A percentile compares a stretch with the other conserved stretches of the same genome.
phyloP scores from a whole-genome alignment of 2,888 invertebrate genomes.

The Tuberolachnus salignus region DNA sequence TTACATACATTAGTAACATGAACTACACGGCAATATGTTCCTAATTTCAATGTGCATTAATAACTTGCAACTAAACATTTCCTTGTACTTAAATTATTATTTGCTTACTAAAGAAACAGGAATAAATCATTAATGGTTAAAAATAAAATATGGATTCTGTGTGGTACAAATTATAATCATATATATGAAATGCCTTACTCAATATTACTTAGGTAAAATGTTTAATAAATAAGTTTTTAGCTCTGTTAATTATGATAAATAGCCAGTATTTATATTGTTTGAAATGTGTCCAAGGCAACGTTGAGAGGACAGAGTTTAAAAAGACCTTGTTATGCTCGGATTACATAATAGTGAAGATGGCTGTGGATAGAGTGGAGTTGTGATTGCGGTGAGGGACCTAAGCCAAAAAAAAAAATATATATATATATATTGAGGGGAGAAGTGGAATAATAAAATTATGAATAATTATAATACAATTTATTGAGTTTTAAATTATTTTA shows the following conservation, averaged over 20 bases:
- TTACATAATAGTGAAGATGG: no score
- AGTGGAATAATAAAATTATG: conserved; percentile 2
- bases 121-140: conserved; percentile 18
- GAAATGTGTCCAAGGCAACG: no score
- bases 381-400: no score
- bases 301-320: no score
- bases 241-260: neutral
- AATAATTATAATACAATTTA: neutral
- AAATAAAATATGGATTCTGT: conserved; percentile 9
- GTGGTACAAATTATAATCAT: conserved; percentile 21
- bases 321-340: no score
- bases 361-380: no score
- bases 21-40: neutral
- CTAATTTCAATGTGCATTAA: neutral
- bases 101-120: neutral
- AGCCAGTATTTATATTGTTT: no score
- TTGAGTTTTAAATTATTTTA: neutral
- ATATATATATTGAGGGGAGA: neutral
- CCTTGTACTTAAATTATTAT: neutral
- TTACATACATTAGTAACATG: neutral
- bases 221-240: no score
- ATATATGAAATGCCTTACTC: neutral
- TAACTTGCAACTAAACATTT: neutral
- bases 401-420: no score
- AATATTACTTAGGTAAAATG: no score